phyloP scores from a whole-genome alignment of 2,113 vertebrate species.

The Lanius collurio region DNA sequence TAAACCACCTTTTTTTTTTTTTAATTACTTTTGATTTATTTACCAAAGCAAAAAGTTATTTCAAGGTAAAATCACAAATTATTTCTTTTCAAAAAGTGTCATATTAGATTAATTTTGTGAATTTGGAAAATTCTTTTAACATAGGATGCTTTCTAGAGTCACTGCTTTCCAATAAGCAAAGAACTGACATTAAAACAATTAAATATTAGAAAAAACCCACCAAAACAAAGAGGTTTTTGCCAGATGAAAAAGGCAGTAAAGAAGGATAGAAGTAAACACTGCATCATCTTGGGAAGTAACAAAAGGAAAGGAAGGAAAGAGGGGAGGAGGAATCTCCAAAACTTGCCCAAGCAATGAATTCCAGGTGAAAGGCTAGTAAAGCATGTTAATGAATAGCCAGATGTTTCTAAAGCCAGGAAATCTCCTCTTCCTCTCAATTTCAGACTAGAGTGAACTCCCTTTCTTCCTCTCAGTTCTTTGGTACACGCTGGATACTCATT shows the following conservation, averaged over 20 bases:
- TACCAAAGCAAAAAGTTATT: neutral
- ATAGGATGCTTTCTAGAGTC: neutral
- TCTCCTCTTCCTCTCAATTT: neutral
- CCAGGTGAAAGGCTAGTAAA: neutral
- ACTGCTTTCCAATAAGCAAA: neutral
- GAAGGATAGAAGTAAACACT: neutral
- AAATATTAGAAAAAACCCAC: neutral
- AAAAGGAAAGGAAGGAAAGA: neutral
- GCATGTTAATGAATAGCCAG: neutral
- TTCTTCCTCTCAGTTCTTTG: neutral
- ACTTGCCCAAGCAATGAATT: neutral
- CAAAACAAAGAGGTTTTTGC: neutral
- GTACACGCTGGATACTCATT: neutral
- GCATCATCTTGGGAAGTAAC: neutral
- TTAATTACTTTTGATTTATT: neutral
- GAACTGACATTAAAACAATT: neutral
- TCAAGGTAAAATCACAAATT: neutral
- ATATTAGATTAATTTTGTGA: neutral
- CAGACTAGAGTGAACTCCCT: neutral
- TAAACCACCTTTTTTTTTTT: neutral
- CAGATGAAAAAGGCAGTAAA: neutral
- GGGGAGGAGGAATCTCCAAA: neutral
- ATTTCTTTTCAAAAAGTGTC: neutral
- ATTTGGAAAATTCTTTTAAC: neutral
- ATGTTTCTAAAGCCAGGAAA: neutral